Conservation (phyloP, 2,797 vertebrate species). For the Leucoraja ocellata region DNA sequence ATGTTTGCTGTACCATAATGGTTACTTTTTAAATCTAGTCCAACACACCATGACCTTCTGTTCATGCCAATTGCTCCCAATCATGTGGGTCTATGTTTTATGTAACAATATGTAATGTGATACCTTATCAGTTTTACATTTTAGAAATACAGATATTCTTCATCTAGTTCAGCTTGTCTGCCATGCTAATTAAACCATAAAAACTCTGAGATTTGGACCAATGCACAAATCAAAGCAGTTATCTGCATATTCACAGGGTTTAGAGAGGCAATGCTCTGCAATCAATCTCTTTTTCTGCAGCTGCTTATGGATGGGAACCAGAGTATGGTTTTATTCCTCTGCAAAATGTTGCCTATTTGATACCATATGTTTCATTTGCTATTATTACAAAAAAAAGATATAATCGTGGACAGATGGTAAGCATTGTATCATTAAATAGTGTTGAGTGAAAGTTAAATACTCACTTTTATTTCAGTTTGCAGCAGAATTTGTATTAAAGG, state of each 20-base stretch:
- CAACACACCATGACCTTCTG: too few relatives aligned
- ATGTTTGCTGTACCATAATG: too few relatives aligned
- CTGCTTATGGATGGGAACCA: neutral
- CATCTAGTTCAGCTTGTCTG: too few relatives aligned
- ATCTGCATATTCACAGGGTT: neutral
- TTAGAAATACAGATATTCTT: too few relatives aligned
- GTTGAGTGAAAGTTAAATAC: neutral
- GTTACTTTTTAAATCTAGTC: too few relatives aligned
- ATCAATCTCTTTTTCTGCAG: neutral
- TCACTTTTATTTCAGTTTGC: constrained; percentile 55
- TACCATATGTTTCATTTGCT: neutral
- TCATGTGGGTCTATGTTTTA: too few relatives aligned
- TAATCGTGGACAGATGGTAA: neutral
- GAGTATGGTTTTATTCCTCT: neutral
- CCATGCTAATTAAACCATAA: too few relatives aligned
- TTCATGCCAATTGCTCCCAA: too few relatives aligned
- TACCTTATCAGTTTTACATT: too few relatives aligned
- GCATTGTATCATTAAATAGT: neutral
- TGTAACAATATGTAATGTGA: too few relatives aligned
- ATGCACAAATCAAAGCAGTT: neutral
- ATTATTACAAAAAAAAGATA: neutral
- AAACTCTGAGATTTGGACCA: too few relatives aligned
- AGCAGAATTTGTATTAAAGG: constrained; percentile 71
- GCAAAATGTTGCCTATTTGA: neutral
- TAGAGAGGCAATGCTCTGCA: too few relatives aligned